Base-by-base conservation (phyloP, 2,888 invertebrate genomes). In the Drymonia ruficornis region DNA sequence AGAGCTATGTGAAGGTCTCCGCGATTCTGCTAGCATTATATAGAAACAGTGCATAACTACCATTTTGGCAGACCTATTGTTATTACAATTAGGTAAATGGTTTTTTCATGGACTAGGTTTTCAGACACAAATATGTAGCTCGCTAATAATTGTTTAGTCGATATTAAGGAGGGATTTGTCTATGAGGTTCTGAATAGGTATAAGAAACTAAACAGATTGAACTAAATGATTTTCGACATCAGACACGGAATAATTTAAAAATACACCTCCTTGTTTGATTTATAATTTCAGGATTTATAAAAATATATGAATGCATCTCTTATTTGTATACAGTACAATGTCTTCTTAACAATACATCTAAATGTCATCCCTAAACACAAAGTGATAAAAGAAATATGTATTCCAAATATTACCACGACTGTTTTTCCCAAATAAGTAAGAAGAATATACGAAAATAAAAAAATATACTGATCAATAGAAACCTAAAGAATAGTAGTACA, bases 1-100 rank as follows among this genome's bases (percentile, higher is more conserved):
- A 72, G 66, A 78, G 70, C 61, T 74, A 78, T 73, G 76, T 76
- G 84, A 87, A 88, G 87, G 87, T 81, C 85, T 87, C 78, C 56
- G 63, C 65, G 65, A 74, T 76, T 78, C 67, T 76, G 74, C 79
- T 80, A 72, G 67, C 67, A 77, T 78, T 72, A 78, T 76, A 76
- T 63, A 74, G 75, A 80, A 79, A 77, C 73, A 75, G 70, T 74
- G 73, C 63, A 70, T 77, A 81, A 80, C 73, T 80, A 70, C 72
- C 75, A 78, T 79, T 81, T 80, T 72, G 72, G 72, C 74, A 70
- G 65, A 71, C 65, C 74, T 76, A 85, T 89, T 88, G 83, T 86
- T 79, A 88, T 88, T 87, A 67, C 80, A 87, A 87, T 88, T 77
- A 81, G 80, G 69, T 69, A 72, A 66, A 70, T 72, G 65, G 65